Percentiles rank a stretch among this genome's conserved stretches.
Evolutionary conservation across 2,113 vertebrate species (phyloP).

Genomic region (Phasianus colchicus): DNA sequence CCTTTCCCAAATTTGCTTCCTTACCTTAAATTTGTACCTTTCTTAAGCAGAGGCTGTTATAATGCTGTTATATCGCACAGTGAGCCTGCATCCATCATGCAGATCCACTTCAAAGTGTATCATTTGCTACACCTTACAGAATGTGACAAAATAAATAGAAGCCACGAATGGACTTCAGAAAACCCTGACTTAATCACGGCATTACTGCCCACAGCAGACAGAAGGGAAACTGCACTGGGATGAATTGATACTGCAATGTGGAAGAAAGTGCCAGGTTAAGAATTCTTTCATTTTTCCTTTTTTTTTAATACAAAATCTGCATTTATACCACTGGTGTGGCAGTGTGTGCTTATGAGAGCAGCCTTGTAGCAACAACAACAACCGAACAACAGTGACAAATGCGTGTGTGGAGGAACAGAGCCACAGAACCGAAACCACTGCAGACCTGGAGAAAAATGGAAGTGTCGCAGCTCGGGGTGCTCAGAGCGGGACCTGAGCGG

Average conservation of each 20-base stretch:
- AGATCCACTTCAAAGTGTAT: background rate
- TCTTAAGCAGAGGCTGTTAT: background rate
- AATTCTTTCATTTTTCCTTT: background rate
- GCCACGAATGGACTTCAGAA: background rate
- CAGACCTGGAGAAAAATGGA: background rate
- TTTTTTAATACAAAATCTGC: background rate
- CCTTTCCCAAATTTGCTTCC: too few relatives aligned
- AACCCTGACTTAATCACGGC: background rate
- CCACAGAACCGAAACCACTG: background rate
- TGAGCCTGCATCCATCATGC: background rate
- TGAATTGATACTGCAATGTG: background rate
- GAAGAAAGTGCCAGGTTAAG: background rate
- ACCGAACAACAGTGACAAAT: background rate
- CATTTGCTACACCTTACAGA: background rate
- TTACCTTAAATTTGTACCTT: background rate
- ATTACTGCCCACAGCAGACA: background rate
- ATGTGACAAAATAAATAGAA: background rate
- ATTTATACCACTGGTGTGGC: background rate
- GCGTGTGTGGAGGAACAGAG: background rate
- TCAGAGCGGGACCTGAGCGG: background rate
- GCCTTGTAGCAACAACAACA: too few relatives aligned
- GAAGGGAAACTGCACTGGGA: background rate
- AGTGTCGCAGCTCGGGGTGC: background rate
- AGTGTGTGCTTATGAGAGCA: background rate
- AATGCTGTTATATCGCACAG: background rate